Evolutionary conservation across 2,888 invertebrate genomes (phyloP).

Genomic region (Dilophus febrilis): DNA sequence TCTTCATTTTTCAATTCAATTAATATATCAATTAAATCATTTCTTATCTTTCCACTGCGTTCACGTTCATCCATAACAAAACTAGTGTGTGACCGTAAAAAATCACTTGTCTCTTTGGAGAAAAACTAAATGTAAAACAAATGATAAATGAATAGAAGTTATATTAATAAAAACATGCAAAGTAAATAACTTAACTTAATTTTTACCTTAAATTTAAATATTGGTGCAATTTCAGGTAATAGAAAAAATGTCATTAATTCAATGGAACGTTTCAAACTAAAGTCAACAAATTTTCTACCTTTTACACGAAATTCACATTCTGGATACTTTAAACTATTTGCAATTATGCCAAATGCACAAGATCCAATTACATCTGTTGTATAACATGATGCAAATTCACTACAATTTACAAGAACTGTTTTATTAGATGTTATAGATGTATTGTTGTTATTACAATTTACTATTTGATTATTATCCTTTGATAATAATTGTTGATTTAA

Average conservation of each 20-base stretch:
- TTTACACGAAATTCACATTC: constrained; percentile 20
- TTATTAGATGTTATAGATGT: too few species aligned
- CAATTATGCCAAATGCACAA: constrained; percentile 24
- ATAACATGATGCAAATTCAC: constrained; percentile 14
- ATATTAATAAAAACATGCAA: too few species aligned
- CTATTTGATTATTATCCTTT: not conserved
- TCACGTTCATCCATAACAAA: too few species aligned
- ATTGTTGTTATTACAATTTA: too few species aligned
- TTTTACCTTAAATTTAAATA: constrained; percentile 17
- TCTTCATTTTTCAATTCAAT: too few species aligned
- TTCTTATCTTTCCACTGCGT: too few species aligned
- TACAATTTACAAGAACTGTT: constrained; percentile 21
- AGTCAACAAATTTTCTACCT: constrained; percentile 16
- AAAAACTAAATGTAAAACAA: too few species aligned
- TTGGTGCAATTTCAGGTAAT: constrained; percentile 18
- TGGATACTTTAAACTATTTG: constrained; percentile 22
- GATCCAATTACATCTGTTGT: constrained; percentile 25
- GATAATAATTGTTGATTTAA: constrained; percentile 4
- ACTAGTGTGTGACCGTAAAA: too few species aligned
- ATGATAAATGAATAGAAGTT: too few species aligned
- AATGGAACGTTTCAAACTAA: constrained; percentile 15
- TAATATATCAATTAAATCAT: too few species aligned
- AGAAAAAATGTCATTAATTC: constrained; percentile 22
- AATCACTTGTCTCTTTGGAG: too few species aligned
- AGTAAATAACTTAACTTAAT: too few species aligned